A percentile compares a stretch with the other conserved stretches of the same genome.
Evolutionary conservation across 2,888 invertebrate species (phyloP).

Genomic region (Caenorhabditis sp.): DNA sequence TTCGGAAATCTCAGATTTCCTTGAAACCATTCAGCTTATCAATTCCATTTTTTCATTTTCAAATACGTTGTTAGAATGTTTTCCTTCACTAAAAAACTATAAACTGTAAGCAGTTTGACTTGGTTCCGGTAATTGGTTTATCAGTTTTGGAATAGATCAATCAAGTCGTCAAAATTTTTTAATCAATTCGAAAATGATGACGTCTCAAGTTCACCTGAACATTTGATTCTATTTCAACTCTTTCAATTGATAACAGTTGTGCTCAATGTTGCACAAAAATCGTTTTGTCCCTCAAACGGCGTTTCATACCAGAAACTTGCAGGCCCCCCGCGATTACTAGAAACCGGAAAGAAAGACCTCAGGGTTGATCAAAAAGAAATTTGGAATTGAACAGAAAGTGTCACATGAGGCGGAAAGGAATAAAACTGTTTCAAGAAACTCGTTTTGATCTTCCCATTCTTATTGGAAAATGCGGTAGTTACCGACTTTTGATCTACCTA

Average conservation of each 20-base stretch:
- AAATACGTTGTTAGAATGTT: too few species aligned
- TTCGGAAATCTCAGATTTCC: slow-evolving; percentile 42
- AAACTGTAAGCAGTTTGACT: too few species aligned
- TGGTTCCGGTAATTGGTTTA: slow-evolving; percentile 1
- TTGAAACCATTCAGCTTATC: not conserved
- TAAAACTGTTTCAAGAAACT: slow-evolving; percentile 52
- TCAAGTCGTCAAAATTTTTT: slow-evolving; percentile 9
- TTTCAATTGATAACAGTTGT: not conserved
- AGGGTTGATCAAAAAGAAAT: slow-evolving; percentile 17
- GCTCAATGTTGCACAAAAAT: slow-evolving; percentile 6
- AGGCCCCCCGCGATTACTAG: not conserved
- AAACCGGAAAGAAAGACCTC: slow-evolving; percentile 2
- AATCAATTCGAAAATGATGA: not conserved
- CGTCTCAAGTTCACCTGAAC: slow-evolving; percentile 36
- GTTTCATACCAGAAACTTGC: not conserved
- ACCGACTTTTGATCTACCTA: slow-evolving; percentile 39
- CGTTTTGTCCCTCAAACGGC: not conserved
- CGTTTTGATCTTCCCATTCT: slow-evolving; percentile 34
- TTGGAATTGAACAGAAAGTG: not conserved
- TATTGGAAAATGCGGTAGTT: slow-evolving; percentile 5
- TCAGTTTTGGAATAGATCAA: slow-evolving; percentile 32
- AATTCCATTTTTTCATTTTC: not conserved
- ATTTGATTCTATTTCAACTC: slow-evolving; percentile 21
- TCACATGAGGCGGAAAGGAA: slow-evolving; percentile 48
- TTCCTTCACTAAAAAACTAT: too few species aligned